Evolutionary conservation across 2,797 vertebrate species (phyloP), one percentile per base, ranked within the genome.

Genomic region (Acomys russatus): DNA sequence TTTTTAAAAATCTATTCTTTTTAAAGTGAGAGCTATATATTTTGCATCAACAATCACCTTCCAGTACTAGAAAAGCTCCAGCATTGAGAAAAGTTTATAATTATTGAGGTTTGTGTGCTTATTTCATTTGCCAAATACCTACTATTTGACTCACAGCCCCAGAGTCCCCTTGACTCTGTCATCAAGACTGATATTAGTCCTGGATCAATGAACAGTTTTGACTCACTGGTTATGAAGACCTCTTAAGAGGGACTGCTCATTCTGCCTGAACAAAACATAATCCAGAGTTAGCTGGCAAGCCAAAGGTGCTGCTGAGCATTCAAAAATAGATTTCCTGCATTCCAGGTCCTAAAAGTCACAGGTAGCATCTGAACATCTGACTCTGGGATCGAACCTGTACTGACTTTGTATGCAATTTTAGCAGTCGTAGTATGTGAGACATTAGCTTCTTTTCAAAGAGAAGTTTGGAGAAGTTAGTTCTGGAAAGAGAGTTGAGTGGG

Each of bases 281-380:
- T 25, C 38, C 59, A 44, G 35, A 92, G 76, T 68, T 85, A 86
- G 30, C 61, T 88, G n/a, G 44, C 80, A 54, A 82, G 22, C 68
- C 71, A 92, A 92, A 59, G 54, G 76, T 11, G 2, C 59, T 84
- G 93, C 80, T n/a, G n/a, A 84, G 49, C 23, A 56, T 38, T 73
- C 64, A 73, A 84, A 88, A 88, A 59, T 17, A 59, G 77, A 90
- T 93, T 51, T 90, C 56, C 77, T 74, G 66, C 6, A 54, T 93
- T 79, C 51, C 86, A 96, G 92, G 87, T 84, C 73, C 71, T 90
- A 54, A 70, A 91, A 88, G 83, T 91, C 80, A 80, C 3, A 12
- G 14, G 8, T n/a, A 70, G 38, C 82, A 63, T 76, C 22, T 38
- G 9, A 63, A 74, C 17, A 20, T 3, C 11, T 44, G 35, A 66